Evolutionary conservation across 2,113 vertebrate species (phyloP), one percentile per base, ranked within the genome.

Genomic region (Grallaria varia): DNA sequence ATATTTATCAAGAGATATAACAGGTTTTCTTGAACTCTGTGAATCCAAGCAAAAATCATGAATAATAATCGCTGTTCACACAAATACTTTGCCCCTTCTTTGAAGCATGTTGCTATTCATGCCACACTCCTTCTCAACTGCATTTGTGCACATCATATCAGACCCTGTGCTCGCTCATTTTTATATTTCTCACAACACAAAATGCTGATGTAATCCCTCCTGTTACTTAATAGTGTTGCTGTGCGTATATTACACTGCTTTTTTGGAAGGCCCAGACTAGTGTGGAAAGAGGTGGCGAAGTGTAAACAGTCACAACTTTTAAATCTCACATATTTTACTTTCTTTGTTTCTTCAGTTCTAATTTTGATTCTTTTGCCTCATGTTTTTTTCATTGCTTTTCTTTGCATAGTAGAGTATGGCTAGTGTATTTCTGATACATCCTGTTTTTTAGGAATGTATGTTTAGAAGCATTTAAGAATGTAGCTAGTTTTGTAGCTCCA

Each of bases 71-170:
- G 8, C 22, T 67, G 25, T 53, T 86, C 18, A 28, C 23, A 20
- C 5, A 68, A 40, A 16, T 55, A 19, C 66, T 82, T 93, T 83
- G 35, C 14, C 23, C 23, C 18, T 84, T 77, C 6, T 40, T 55
- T 63, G 64, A 52, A 55, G 20, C 42, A 10, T 4, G 6, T 74
- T 71, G 27, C 24, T 84, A 33, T 83, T 84, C 10, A 2, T 33
- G 31, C 37, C 31, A 50, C 30, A 6, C 28, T 67, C 10, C 47
- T 94, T 42, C 18, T 86, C 24, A 42, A 0, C 30, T 84, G 28
- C 7, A 1, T 69, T 69, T 50, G n/a, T 66, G 10, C 7, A 12
- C 0, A 3, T 79, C 10, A 2, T 18, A 5, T 3, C 11, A 35
- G 23, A 39, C 22, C 19, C 16, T 59, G 40, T 12, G 14, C 39